phyloP scores from a whole-genome alignment of 2,888 invertebrate genomes.

The Cylloceria caligata region DNA sequence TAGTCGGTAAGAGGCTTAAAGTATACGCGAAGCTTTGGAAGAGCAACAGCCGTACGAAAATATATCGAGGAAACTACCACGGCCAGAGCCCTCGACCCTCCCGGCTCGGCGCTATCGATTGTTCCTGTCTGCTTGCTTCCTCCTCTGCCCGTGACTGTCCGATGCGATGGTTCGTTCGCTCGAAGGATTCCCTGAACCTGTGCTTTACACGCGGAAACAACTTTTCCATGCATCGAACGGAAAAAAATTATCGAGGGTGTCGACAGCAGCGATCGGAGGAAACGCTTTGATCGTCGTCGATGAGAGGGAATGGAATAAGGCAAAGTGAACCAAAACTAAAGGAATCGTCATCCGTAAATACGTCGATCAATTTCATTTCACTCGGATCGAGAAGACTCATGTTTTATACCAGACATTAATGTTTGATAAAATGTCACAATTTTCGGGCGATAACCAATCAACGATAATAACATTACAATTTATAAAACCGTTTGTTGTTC shows the following conservation, averaged over 20 bases:
- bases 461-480: too few species aligned
- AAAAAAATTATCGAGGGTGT: slow-evolving; percentile 22
- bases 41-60: slow-evolving; percentile 61
- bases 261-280: slow-evolving; percentile 6
- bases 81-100: slow-evolving; percentile 64
- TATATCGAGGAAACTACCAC: slow-evolving; percentile 59
- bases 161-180: slow-evolving; percentile 51
- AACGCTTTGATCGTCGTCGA: neutral
- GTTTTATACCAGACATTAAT: too few species aligned
- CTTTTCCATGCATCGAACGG: slow-evolving; percentile 29
- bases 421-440: too few species aligned
- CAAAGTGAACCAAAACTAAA: neutral
- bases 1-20: slow-evolving; percentile 43
- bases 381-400: too few species aligned
- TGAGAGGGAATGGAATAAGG: neutral
- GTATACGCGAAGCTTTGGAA: slow-evolving; percentile 56
- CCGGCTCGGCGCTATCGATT: slow-evolving; percentile 68
- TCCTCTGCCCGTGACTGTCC: slow-evolving; percentile 44
- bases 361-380: too few species aligned
- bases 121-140: slow-evolving; percentile 56
- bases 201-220: neutral
- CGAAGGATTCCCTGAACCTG: slow-evolving; percentile 22
- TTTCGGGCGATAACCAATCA: too few species aligned
- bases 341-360: neutral
- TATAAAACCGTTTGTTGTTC: too few species aligned